phyloP scores from a whole-genome alignment of 2,888 invertebrate genomes.

The Heteromurus nitidus region DNA sequence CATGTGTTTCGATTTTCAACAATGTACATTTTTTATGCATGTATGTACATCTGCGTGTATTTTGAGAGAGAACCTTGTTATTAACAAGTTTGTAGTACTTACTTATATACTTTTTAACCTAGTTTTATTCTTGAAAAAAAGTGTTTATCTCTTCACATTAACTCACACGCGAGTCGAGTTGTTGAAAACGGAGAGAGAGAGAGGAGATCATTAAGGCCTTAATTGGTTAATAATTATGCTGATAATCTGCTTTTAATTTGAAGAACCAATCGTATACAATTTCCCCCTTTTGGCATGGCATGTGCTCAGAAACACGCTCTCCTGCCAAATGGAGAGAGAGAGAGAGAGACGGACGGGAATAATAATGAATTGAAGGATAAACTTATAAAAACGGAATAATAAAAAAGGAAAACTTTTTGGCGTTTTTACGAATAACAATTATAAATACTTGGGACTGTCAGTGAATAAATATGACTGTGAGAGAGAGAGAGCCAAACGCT shows the following conservation, averaged over 20 bases:
- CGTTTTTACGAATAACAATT: constrained; percentile 2
- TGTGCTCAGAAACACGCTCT: constrained; percentile 36
- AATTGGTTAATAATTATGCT: constrained; percentile 60
- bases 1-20: constrained; percentile 44
- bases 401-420: background rate
- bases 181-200: constrained; percentile 28
- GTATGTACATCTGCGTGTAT: background rate
- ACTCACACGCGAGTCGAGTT: constrained; percentile 37
- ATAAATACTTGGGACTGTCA: background rate
- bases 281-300: constrained; percentile 44
- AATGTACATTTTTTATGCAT: constrained; percentile 2
- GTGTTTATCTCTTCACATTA: constrained; percentile 36
- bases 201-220: constrained; percentile 54
- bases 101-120: constrained; percentile 27
- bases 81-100: constrained; percentile 40
- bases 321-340: background rate
- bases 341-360: background rate
- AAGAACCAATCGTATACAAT: constrained; percentile 27
- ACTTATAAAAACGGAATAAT: too few species aligned
- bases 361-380: too few species aligned
- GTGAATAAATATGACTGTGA: background rate
- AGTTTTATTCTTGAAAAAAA: background rate
- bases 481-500: constrained; percentile 7
- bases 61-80: constrained; percentile 30
- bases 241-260: constrained; percentile 58